These are phyloP conservation scores for Pelecanus crispus DNA, from an alignment of 2,113 vertebrate genomes.

Conservation along the genomic window DNA sequence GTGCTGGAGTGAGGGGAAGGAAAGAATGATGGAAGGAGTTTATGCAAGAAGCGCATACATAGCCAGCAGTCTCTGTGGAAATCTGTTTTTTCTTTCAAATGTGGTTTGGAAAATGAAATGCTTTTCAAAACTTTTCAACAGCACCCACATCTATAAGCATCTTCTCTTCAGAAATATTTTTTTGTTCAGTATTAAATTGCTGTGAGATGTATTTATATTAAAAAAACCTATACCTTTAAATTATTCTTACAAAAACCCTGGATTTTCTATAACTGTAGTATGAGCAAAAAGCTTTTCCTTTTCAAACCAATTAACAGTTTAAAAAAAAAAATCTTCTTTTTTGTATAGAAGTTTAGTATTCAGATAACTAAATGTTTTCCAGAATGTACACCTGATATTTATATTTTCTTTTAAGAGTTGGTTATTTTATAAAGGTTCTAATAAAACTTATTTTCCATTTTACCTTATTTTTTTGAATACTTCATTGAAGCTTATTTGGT, in stretches of 20 bases:
- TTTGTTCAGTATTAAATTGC: not conserved
- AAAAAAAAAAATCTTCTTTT: conserved; percentile 41
- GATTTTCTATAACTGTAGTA: not conserved
- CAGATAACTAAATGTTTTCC: conserved; percentile 15
- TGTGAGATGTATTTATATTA: not conserved
- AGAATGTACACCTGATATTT: conserved; percentile 51
- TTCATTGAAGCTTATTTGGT: not conserved
- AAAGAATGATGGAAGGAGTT: conserved; percentile 15
- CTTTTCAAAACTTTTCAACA: conserved; percentile 37
- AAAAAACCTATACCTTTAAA: not conserved
- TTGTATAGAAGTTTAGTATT: conserved; percentile 39
- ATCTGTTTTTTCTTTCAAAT: conserved; percentile 49
- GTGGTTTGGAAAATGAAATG: conserved; percentile 47
- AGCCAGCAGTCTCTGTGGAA: conserved; percentile 17
- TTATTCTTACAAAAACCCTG: not conserved
- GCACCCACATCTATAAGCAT: conserved; percentile 28
- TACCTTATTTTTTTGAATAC: not conserved
- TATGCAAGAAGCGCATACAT: not conserved
- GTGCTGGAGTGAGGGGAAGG: not conserved
- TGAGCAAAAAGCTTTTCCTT: not conserved
- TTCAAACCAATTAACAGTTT: conserved; percentile 62
- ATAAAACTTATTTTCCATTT: conserved; percentile 49
- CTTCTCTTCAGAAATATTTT: not conserved
- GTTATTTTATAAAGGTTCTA: conserved; percentile 13
- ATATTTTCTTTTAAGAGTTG: conserved; percentile 61